Percentiles rank a stretch among this genome's conserved stretches.
These are phyloP conservation scores for Pogonognathellus flavescens DNA, from an alignment of 1,140 invertebrate species.

Conservation along the genomic window DNA sequence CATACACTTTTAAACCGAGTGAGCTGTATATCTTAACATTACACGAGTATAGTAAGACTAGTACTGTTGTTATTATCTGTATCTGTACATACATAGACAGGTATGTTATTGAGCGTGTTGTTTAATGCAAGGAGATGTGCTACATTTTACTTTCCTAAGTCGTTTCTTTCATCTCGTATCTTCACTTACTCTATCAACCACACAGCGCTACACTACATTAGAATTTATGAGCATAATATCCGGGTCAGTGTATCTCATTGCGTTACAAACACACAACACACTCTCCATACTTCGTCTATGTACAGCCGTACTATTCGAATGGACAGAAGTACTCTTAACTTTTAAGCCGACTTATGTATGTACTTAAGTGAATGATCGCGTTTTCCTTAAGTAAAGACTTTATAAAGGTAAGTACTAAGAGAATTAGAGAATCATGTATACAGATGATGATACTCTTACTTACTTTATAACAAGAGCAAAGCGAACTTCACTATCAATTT, in stretches of 20 bases:
- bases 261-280: slow-evolving; percentile 21
- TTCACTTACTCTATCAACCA: slow-evolving; percentile 25
- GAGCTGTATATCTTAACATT: background rate
- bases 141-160: slow-evolving; percentile 36
- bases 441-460: no score
- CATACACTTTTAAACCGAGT: background rate
- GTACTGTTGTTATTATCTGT: background rate
- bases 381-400: no score
- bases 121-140: slow-evolving; percentile 3
- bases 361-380: no score
- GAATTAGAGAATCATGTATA: no score
- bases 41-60: background rate
- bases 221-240: slow-evolving; percentile 42
- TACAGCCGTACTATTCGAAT: background rate
- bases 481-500: no score
- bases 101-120: background rate
- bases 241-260: slow-evolving; percentile 49
- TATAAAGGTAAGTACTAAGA: no score
- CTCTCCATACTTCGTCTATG: background rate
- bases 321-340: no score
- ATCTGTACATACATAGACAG: background rate
- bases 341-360: no score
- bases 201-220: slow-evolving; percentile 5
- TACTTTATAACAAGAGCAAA: no score
- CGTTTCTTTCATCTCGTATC: slow-evolving; percentile 18